Evolutionary conservation across 2,888 invertebrate species (phyloP).

Genomic region (Agrypnus murinus): DNA sequence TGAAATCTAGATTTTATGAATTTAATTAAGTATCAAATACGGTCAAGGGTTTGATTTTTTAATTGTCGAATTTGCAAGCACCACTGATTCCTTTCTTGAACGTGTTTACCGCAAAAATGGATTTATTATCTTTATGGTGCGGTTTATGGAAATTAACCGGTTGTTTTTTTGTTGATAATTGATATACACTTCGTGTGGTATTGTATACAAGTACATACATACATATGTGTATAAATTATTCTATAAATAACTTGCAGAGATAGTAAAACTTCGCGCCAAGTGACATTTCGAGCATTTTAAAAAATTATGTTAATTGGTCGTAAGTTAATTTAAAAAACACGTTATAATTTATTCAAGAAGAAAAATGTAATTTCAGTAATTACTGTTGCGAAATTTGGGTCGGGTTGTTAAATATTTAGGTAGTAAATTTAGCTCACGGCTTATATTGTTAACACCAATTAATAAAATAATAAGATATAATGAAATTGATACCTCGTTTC

Average conservation of each 20-base stretch:
- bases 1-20: background rate
- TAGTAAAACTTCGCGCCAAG: background rate
- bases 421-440: background rate
- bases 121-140: no score
- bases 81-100: no score
- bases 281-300: background rate
- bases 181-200: no score
- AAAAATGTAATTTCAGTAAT: constrained; percentile 17
- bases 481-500: no score
- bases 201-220: no score
- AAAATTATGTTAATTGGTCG: background rate
- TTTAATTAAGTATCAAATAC: background rate
- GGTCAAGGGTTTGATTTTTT: background rate
- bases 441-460: no score
- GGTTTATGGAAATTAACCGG: background rate
- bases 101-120: no score
- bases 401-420: background rate
- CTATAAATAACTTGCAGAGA: constrained; percentile 10
- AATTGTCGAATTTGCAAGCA: no score
- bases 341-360: background rate
- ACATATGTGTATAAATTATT: constrained; percentile 11
- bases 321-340: constrained; percentile 14
- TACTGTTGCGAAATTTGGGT: constrained; percentile 7
- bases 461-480: no score
- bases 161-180: no score